Conservation (phyloP, 2,113 vertebrate species). For the Sinocyclocheilus grahami region DNA sequence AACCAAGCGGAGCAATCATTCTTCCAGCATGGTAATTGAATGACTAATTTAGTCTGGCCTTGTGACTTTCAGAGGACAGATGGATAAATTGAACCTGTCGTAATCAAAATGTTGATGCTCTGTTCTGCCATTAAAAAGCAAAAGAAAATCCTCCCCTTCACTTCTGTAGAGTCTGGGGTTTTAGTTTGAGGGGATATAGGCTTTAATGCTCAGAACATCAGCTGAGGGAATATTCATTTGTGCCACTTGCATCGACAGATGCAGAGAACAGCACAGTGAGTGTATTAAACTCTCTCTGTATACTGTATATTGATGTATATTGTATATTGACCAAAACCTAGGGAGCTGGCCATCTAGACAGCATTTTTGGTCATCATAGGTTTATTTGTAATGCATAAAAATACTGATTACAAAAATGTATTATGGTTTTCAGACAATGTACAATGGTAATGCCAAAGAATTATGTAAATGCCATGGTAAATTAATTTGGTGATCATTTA, state of each 20-base stretch:
- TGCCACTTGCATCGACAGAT: constrained; percentile 13
- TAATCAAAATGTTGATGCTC: constrained; percentile 36
- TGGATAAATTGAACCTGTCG: constrained; percentile 31
- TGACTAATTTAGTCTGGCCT: constrained; percentile 42
- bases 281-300: neutral
- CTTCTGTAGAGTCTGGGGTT: neutral
- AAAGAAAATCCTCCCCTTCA: neutral
- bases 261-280: neutral
- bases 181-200: neutral
- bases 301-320: neutral
- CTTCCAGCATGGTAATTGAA: constrained; percentile 42
- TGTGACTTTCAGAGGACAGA: constrained; percentile 39
- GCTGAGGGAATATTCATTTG: constrained; percentile 33
- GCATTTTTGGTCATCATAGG: neutral
- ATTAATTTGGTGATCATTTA: neutral
- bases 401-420: neutral
- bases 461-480: neutral
- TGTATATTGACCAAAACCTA: neutral
- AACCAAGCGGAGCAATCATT: constrained; percentile 32
- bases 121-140: constrained; percentile 2
- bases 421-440: neutral
- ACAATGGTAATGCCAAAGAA: too few relatives aligned
- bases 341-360: neutral
- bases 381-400: neutral
- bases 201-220: neutral